Base-by-base conservation (phyloP, 2,797 vertebrate genomes). In the Babyrousa celebensis region DNA sequence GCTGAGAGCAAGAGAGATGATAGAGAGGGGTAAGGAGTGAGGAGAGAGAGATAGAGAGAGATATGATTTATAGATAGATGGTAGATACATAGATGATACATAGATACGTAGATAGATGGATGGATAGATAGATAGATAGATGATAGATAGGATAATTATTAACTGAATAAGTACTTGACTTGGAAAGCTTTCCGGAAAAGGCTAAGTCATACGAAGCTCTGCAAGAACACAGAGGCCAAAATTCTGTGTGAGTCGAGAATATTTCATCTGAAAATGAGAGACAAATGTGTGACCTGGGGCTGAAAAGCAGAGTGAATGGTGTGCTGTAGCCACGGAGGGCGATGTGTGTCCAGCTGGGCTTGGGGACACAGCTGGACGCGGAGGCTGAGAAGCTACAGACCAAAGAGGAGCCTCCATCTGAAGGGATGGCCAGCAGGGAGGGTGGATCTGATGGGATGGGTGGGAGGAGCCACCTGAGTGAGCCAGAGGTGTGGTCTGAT, bases 341-440 rank as follows among this genome's bases (percentile, higher is more conserved):
- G 7, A 1, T 0, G 0, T 0, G 2, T 5, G 63, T 23, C 27
- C 0, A 21, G 77, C 36, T n/a, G 65, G 77, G 29, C 3, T 11
- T 10, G 27, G 48, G 65, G 36, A 32, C 10, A 6, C 17, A 40
- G 12, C 32, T 1, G 18, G 75, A 9, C 25, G 48, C n/a, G 12
- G 29, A 60, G 54, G 25, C 43, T 20, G 10, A 20, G 25, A 16
- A 25, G 20, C 36, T 15, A 27, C 48, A 17, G n/a, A 21, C 1
- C 0, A 36, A 6, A 21, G 12, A 14, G 40, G 56, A 1, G 67
- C 18, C 17, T 21, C 60, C 25, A 4, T 23, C 25, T 20, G 60
- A 21, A 1, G 0, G 0, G 25, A 25, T 20, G 70, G 23, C 21
- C 23, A 48, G 40, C 71, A 14, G 71, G 70, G 7, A 27, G 14